A percentile compares a stretch with the other conserved stretches of the same genome.
Conservation (phyloP, 2,113 vertebrate species). For the Cephalopterus ornatus region DNA sequence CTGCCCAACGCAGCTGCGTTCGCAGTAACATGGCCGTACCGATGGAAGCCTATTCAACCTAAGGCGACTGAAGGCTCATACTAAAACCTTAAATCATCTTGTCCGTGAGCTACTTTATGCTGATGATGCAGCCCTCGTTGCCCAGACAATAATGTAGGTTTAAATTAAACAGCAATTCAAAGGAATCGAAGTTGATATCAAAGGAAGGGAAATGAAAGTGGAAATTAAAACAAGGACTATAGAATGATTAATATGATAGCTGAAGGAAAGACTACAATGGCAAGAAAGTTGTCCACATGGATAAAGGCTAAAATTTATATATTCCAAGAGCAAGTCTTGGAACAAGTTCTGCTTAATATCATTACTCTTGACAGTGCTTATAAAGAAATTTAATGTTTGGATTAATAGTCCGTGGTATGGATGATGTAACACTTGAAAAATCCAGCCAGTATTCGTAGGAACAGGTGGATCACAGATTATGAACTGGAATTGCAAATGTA, state of each 20-base stretch:
- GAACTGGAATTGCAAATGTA: background rate
- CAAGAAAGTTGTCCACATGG: background rate
- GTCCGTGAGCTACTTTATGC: no score
- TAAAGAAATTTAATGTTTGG: background rate
- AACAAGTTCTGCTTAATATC: background rate
- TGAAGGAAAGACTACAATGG: background rate
- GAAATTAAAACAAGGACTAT: background rate
- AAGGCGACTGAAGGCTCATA: no score
- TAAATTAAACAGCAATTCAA: background rate
- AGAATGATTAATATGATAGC: background rate
- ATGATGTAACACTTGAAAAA: background rate
- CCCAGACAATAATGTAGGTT: background rate
- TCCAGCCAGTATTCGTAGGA: background rate
- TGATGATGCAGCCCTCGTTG: no score
- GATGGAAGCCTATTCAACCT: no score
- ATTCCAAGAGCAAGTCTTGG: background rate
- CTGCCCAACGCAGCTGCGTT: no score
- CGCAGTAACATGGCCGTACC: no score
- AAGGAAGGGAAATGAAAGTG: background rate
- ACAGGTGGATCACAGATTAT: background rate
- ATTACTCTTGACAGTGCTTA: background rate
- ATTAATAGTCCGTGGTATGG: background rate
- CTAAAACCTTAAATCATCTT: no score
- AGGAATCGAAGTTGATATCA: background rate
- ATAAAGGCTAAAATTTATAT: background rate